phyloP scores from a whole-genome alignment of 2,113 vertebrate species.

The Herpetotheres cachinnans region DNA sequence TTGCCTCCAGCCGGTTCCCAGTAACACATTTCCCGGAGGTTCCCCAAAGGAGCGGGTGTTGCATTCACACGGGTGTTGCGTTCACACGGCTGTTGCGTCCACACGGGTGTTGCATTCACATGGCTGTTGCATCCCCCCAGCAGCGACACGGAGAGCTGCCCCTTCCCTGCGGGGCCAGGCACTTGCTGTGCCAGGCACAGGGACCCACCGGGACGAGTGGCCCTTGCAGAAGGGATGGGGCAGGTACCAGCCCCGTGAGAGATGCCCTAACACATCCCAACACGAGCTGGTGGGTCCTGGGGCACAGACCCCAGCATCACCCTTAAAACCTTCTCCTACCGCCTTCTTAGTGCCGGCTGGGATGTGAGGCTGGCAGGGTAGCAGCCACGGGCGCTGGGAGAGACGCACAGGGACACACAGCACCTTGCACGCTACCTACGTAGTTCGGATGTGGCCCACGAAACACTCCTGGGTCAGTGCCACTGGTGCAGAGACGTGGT shows the following conservation, averaged over 20 bases:
- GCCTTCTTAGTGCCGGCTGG: fast-evolving
- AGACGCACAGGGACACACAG: not conserved
- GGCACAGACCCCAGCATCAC: not conserved
- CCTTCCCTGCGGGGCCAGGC: not conserved
- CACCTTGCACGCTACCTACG: not conserved
- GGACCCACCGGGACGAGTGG: not conserved
- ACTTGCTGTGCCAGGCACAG: not conserved
- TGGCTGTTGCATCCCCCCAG: not conserved
- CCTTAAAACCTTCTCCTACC: not conserved
- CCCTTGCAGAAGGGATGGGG: too few species aligned
- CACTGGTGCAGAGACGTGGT: fast-evolving
- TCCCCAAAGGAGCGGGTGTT: not conserved
- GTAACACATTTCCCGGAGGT: not conserved
- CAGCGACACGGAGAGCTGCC: not conserved
- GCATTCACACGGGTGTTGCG: not conserved
- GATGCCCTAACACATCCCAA: not conserved
- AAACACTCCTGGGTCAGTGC: not conserved
- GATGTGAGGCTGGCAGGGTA: not conserved
- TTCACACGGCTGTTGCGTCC: too few species aligned
- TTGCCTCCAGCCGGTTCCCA: not conserved
- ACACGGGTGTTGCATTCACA: fast-evolving
- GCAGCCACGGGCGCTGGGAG: not conserved
- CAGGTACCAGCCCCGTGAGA: not conserved
- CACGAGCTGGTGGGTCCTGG: fast-evolving
- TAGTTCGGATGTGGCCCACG: fast-evolving